Conservation (phyloP, 2,113 vertebrate species). For the Campylorhamphus procurvoides region DNA sequence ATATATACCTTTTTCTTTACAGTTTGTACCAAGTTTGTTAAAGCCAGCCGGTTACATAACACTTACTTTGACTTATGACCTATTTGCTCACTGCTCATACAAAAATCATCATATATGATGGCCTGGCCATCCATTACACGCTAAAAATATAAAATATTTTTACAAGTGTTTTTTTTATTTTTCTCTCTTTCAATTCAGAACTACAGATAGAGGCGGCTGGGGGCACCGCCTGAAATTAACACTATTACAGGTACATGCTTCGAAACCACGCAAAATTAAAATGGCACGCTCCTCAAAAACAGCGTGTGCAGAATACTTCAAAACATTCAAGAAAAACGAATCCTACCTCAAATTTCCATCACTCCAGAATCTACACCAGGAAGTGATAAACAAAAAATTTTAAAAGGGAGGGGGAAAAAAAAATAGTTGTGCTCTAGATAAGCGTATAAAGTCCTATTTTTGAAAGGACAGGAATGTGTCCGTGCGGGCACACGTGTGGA, state of each 20-base stretch:
- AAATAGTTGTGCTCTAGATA: background rate
- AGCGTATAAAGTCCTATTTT: background rate
- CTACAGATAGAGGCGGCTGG: background rate
- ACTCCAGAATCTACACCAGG: background rate
- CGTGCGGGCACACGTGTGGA: background rate
- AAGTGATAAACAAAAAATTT: background rate
- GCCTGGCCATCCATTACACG: background rate
- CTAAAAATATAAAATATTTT: background rate
- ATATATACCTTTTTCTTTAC: background rate
- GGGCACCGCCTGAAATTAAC: background rate
- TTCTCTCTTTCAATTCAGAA: background rate
- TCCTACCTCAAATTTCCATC: background rate
- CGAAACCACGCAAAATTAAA: background rate
- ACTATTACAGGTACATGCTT: background rate
- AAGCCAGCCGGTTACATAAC: slow-evolving; percentile 58
- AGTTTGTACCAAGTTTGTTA: slow-evolving; percentile 38
- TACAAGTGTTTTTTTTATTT: background rate
- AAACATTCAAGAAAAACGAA: background rate
- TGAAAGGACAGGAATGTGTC: background rate
- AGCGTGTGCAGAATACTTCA: background rate
- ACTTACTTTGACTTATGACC: slow-evolving; percentile 46
- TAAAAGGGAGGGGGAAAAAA: rapidly evolving
- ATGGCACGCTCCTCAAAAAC: background rate
- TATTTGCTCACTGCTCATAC: slow-evolving; percentile 17
- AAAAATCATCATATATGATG: background rate